Conservation (phyloP, 1,140 invertebrate genomes). For the Drosophila pseudoananassae region DNA sequence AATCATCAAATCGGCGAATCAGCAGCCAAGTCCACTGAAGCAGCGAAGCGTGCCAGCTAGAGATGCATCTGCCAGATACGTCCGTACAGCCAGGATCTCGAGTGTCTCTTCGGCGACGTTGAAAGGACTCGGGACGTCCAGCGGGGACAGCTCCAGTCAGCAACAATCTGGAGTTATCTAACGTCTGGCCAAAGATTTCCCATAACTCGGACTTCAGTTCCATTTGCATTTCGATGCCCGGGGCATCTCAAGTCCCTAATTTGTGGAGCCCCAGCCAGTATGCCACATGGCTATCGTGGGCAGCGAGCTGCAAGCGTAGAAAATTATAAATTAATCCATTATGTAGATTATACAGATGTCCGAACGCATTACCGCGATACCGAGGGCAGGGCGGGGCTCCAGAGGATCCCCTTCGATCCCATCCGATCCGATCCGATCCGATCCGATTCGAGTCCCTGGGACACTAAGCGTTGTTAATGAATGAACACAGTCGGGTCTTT, state of each 20-base stretch:
- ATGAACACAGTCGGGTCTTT: constrained; percentile 28
- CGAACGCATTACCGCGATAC: constrained; percentile 52
- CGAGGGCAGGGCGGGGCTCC: background rate
- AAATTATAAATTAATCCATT: constrained; percentile 79
- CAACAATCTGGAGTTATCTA: background rate
- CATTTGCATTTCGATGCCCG: constrained; percentile 2
- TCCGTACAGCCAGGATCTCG: background rate
- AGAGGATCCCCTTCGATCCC: constrained; percentile 2
- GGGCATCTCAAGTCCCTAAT: constrained; percentile 50
- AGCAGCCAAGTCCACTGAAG: background rate
- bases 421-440: background rate
- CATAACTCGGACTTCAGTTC: background rate
- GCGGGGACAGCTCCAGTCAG: background rate
- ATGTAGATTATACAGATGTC: constrained; percentile 74
- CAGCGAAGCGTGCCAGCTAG: constrained; percentile 26
- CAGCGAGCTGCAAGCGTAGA: constrained; percentile 36
- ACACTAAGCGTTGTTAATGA: constrained; percentile 57
- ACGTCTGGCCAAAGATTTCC: background rate
- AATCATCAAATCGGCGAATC: background rate
- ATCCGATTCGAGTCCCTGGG: constrained; percentile 17
- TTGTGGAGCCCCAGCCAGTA: constrained; percentile 34
- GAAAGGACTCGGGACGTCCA: constrained; percentile 2
- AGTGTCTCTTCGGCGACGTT: constrained; percentile 1
- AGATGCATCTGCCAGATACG: constrained; percentile 41
- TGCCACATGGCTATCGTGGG: constrained; percentile 3